Conservation (phyloP, 1,140 invertebrate genomes). For the Drosophila burlai region DNA sequence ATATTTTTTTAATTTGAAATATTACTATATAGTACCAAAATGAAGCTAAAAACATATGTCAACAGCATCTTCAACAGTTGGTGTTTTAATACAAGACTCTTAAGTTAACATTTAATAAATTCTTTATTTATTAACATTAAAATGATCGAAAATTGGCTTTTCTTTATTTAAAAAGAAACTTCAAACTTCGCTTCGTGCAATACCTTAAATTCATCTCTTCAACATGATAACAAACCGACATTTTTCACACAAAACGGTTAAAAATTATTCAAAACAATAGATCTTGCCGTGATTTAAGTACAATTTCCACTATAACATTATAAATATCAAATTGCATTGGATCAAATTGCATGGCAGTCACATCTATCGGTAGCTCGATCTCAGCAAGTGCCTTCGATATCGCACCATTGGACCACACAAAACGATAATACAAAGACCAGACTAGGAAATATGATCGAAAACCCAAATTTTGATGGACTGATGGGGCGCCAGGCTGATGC, state of each 20-base stretch:
- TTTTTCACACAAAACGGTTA: not conserved
- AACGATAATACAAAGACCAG: not conserved
- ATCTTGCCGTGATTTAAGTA: not conserved
- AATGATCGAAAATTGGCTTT: too few relatives aligned
- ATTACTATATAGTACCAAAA: too few relatives aligned
- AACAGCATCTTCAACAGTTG: too few relatives aligned
- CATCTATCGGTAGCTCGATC: conserved; percentile 36
- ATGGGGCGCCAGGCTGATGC: conserved; percentile 34
- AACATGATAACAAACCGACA: not conserved
- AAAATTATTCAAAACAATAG: not conserved
- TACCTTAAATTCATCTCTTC: too few relatives aligned
- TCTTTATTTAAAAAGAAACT: too few relatives aligned
- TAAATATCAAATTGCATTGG: conserved; percentile 4
- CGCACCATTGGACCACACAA: conserved; percentile 26
- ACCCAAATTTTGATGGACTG: conserved; percentile 28
- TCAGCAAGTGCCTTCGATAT: conserved; percentile 25
- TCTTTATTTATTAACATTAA: too few relatives aligned
- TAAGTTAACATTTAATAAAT: too few relatives aligned
- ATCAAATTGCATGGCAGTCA: conserved; percentile 8
- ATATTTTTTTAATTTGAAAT: too few relatives aligned
- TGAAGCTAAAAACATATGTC: too few relatives aligned
- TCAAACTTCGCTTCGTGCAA: too few relatives aligned
- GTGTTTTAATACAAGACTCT: too few relatives aligned
- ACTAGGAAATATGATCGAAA: conserved; percentile 16
- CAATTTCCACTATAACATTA: not conserved